phyloP scores from a whole-genome alignment of 2,797 vertebrate species.

The Epinephelus coioides region DNA sequence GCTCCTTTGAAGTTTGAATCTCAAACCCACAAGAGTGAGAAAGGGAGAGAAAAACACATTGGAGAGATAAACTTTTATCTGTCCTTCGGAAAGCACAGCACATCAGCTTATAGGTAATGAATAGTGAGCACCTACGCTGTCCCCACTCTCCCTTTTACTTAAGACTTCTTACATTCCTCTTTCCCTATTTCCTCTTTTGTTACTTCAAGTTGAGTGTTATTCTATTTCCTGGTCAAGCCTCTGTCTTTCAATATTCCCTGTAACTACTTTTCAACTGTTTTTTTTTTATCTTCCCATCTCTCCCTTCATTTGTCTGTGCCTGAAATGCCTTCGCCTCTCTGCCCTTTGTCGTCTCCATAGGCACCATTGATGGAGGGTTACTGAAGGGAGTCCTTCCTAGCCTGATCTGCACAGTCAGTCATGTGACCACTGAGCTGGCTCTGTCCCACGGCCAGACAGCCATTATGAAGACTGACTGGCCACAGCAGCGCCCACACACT shows the following conservation, averaged over 20 bases:
- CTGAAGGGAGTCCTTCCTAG: slow-evolving; percentile 48
- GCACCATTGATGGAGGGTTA: slow-evolving; percentile 49
- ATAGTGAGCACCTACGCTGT: slow-evolving; percentile 46
- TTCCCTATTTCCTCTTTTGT: slow-evolving; percentile 6
- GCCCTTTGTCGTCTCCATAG: slow-evolving; percentile 40
- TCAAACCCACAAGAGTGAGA: slow-evolving; percentile 51
- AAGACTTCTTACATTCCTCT: slow-evolving; percentile 24
- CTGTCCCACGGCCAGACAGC: slow-evolving; percentile 66
- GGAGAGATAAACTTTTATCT: slow-evolving; percentile 66
- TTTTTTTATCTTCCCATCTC: not conserved
- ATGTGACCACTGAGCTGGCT: slow-evolving; percentile 72
- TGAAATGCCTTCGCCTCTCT: not conserved
- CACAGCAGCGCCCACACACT: slow-evolving; percentile 76
- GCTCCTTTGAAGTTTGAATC: slow-evolving; percentile 70
- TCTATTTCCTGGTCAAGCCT: slow-evolving; percentile 4
- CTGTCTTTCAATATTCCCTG: not conserved
- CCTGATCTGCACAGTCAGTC: slow-evolving; percentile 61
- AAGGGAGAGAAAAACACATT: slow-evolving; percentile 54
- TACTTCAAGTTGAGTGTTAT: slow-evolving; percentile 5
- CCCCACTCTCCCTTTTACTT: slow-evolving; percentile 32
- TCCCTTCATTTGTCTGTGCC: not conserved
- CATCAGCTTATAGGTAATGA: slow-evolving; percentile 65
- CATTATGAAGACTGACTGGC: slow-evolving; percentile 80
- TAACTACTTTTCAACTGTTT: not conserved
- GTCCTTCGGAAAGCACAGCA: slow-evolving; percentile 51